These are phyloP conservation scores for Pandemis cinnamomeana DNA, from an alignment of 2,888 invertebrate genomes.

Conservation along the genomic window DNA sequence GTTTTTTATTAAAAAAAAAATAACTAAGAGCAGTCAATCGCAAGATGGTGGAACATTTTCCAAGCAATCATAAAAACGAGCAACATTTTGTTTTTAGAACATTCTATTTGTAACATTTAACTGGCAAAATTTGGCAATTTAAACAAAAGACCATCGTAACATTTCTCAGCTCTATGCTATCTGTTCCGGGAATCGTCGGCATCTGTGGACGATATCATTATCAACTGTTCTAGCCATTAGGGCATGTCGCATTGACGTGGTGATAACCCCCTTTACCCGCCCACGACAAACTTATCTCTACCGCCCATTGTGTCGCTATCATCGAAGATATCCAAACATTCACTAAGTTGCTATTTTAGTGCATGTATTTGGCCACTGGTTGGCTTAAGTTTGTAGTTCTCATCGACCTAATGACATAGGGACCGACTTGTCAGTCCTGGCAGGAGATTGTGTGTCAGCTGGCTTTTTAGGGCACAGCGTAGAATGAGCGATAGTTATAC, in stretches of 20 bases:
- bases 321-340: not conserved
- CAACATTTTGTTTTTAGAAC: too few relatives aligned
- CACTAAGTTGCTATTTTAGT: not conserved
- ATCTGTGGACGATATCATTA: slow-evolving; percentile 34
- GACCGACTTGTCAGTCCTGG: slow-evolving; percentile 49
- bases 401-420: slow-evolving; percentile 56
- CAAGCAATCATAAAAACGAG: too few relatives aligned
- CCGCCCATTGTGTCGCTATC: not conserved
- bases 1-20: too few relatives aligned
- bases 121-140: not conserved
- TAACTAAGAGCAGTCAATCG: too few relatives aligned
- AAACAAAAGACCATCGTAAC: not conserved
- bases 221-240: slow-evolving; percentile 12
- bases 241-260: slow-evolving; percentile 32
- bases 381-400: slow-evolving; percentile 4
- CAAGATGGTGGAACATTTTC: too few relatives aligned
- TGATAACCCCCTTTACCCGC: slow-evolving; percentile 36
- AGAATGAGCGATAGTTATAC: slow-evolving; percentile 1
- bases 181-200: slow-evolving; percentile 34
- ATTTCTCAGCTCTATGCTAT: slow-evolving; percentile 14
- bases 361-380: not conserved
- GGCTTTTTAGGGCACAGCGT: slow-evolving; percentile 28
- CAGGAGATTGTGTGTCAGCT: slow-evolving; percentile 45
- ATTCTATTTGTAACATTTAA: not conserved
- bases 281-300: slow-evolving; percentile 23